Conservation (phyloP, 2,797 vertebrate species). For the Choloepus didactylus region DNA sequence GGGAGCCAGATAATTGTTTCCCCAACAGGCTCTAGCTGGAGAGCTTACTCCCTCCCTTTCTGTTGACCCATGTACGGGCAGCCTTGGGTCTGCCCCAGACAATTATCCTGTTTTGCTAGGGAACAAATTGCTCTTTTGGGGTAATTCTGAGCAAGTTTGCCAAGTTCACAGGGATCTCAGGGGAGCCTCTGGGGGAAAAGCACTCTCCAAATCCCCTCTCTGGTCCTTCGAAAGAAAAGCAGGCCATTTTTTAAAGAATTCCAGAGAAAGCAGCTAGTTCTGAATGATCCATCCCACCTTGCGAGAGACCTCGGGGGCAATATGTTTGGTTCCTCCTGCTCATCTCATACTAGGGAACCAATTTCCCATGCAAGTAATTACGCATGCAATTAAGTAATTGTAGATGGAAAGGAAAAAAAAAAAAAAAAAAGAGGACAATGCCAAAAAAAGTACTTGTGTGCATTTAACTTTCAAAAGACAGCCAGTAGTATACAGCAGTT, state of each 20-base stretch:
- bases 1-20: constrained; percentile 79
- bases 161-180: constrained; percentile 71
- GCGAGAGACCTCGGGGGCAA: neutral
- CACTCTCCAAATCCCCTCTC: constrained; percentile 46
- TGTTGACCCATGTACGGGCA: neutral
- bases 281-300: constrained; percentile 59
- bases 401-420: neutral
- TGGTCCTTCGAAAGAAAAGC: constrained; percentile 57
- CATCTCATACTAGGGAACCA: constrained; percentile 26
- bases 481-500: neutral
- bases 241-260: constrained; percentile 73
- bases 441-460: neutral
- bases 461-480: constrained; percentile 52
- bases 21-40: constrained; percentile 64
- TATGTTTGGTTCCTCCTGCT: neutral
- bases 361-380: constrained; percentile 73
- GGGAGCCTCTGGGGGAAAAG: constrained; percentile 51
- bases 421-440: neutral
- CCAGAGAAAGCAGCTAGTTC: constrained; percentile 59
- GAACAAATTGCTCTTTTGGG: constrained; percentile 83
- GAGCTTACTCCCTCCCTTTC: neutral
- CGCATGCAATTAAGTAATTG: constrained; percentile 76
- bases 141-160: constrained; percentile 76
- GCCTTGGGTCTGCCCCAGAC: constrained; percentile 73
- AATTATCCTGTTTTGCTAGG: constrained; percentile 83